Base-by-base conservation (phyloP, 2,797 vertebrate species). In the Rousettus madagascariensis region DNA sequence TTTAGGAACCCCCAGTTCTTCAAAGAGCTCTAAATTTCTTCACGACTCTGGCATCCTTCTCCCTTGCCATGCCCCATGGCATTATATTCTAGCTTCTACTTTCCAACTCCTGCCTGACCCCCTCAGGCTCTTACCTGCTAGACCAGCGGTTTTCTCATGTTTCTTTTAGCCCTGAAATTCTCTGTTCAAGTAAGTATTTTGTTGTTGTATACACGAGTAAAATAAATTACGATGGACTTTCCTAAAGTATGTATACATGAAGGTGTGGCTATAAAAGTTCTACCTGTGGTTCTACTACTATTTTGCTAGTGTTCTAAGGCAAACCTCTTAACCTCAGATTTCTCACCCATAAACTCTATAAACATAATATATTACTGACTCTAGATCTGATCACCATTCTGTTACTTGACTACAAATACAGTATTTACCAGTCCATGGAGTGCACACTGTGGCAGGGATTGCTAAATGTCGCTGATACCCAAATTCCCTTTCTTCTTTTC, bases 91-190 rank as follows among this genome's bases (percentile, higher is more conserved):
- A 38, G 0, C 57, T 75, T 74, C 8, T 36, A 24, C 30, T 16
- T 5, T 75, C n/a, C 2, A 28, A 1, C 9, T 30, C 46, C 33
- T 55, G 8, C 10, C 13, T 55, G 15, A 4, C 24, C 38, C 69
- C 26, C 33, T 51, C 20, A 28, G 68, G 82, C 13, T 85, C 51
- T 63, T 33, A 61, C 9, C 49, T 8, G 71, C 65, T 74, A 77
- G 30, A 8, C 26, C 9, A n/a, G 4, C 0, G 26, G 9, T 69
- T 86, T 91, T 16, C 80, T 92, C 33, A 30, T 15, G 46, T 80
- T 94, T 83, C 33, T 68, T 94, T 74, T 69, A 86, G 65, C 33
- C 30, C n/a, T 87, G 55, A 94, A 86, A 92, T 74, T 16, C 8
- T 49, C 13, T 69, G 26, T 68, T 82, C 53, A 61, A 69, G 26